Evolutionary conservation across 2,888 invertebrate species (phyloP).

Genomic region (Gymnosoma rotundatum): DNA sequence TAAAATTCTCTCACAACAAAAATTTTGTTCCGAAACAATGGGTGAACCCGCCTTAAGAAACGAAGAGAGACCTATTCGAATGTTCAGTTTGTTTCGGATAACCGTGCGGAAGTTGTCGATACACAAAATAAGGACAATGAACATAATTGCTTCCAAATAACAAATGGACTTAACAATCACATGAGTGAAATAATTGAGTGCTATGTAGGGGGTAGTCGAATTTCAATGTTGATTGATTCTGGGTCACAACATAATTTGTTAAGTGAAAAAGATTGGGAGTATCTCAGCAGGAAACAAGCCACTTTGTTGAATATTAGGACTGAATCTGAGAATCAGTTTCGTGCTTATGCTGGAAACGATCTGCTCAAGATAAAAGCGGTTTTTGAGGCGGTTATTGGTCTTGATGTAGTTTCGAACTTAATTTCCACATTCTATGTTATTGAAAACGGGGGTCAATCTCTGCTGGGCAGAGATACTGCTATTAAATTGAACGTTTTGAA

Average conservation of each 20-base stretch:
- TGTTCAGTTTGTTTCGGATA: conserved; percentile 22
- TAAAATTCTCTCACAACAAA: too few species aligned
- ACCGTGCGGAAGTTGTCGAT: background rate
- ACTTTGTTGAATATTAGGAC: conserved; percentile 38
- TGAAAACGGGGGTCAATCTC: too few species aligned
- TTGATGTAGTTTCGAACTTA: too few species aligned
- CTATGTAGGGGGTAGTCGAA: conserved; percentile 51
- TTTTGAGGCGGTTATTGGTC: too few species aligned
- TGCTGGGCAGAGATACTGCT: too few species aligned
- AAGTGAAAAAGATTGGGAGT: conserved; percentile 52
- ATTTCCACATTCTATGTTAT: too few species aligned
- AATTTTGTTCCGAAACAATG: too few species aligned
- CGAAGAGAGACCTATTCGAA: background rate
- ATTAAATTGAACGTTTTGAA: too few species aligned
- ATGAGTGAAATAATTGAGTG: conserved; percentile 45
- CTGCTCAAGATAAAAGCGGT: too few species aligned
- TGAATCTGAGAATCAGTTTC: too few species aligned
- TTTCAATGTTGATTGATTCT: conserved; percentile 64
- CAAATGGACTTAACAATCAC: background rate
- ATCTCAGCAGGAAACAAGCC: conserved; percentile 28
- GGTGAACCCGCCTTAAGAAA: too few species aligned
- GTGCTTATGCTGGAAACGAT: too few species aligned
- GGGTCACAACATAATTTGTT: conserved; percentile 56
- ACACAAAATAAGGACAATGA: conserved; percentile 1
- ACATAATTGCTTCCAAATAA: conserved; percentile 25